Evolutionary conservation across 1,140 invertebrate species (phyloP).

Genomic region (Drosophila navojoa): DNA sequence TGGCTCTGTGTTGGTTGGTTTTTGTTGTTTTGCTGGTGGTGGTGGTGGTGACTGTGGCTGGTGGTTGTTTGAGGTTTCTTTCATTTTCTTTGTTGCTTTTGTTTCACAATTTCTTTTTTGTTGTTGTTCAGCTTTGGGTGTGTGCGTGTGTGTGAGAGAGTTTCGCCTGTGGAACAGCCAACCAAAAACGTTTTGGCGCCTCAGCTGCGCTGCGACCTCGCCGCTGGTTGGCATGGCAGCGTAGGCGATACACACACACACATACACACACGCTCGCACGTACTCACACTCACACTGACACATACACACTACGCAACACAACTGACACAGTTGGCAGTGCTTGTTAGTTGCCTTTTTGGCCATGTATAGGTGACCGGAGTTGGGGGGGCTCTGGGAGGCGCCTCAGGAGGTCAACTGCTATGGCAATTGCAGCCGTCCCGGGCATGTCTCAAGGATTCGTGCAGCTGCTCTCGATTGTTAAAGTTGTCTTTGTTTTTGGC

Average conservation of each 20-base stretch:
- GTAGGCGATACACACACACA: conserved; percentile 51
- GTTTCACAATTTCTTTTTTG: conserved; percentile 73
- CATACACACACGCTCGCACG: conserved; percentile 21
- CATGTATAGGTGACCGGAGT: conserved; percentile 17
- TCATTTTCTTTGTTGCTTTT: conserved; percentile 82
- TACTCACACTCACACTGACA: conserved; percentile 3
- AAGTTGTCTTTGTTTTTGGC: conserved; percentile 58
- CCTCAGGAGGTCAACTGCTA: conserved; percentile 40
- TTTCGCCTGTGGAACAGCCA: conserved; percentile 67
- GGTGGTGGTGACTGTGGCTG: conserved; percentile 31
- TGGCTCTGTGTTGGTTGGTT: neutral
- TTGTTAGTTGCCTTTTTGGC: conserved; percentile 28
- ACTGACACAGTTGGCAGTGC: conserved; percentile 69
- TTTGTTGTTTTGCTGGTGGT: conserved; percentile 5
- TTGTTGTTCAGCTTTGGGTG: conserved; percentile 12
- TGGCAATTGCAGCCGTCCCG: conserved; percentile 9
- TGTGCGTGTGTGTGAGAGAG: conserved; percentile 53
- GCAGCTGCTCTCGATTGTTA: conserved; percentile 36
- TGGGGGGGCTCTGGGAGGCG: neutral
- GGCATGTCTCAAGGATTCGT: conserved; percentile 2
- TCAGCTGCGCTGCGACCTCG: conserved; percentile 66
- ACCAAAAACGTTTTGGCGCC: conserved; percentile 77
- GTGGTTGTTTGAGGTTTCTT: conserved; percentile 78
- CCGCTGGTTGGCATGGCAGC: conserved; percentile 74
- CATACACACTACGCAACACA: conserved; percentile 28